Conservation (phyloP, 1,140 invertebrate species). For the Rhopalosiphum padi region DNA sequence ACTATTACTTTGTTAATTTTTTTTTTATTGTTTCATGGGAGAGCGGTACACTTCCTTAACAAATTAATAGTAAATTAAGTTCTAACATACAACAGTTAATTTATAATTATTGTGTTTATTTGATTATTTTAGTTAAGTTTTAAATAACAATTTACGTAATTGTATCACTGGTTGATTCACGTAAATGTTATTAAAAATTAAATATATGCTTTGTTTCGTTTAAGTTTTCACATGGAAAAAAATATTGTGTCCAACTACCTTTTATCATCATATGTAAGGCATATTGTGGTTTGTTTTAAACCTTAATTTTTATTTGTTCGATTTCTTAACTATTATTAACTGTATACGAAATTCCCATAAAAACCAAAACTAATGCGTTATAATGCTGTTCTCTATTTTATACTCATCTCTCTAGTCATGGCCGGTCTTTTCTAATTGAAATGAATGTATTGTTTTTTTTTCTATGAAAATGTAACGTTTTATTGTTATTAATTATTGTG, state of each 20-base stretch:
- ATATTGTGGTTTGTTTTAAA: not conserved
- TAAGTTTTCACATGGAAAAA: slow-evolving; percentile 43
- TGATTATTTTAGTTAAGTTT: slow-evolving; percentile 48
- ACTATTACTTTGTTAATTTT: not conserved
- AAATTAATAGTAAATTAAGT: slow-evolving; percentile 36
- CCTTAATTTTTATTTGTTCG: not conserved
- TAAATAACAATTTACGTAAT: slow-evolving; percentile 43
- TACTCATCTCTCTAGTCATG: slow-evolving; percentile 52
- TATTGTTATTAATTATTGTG: slow-evolving; percentile 52
- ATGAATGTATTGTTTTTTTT: slow-evolving; percentile 49
- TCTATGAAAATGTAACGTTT: slow-evolving; percentile 48
- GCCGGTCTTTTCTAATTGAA: slow-evolving; percentile 20
- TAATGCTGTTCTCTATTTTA: slow-evolving; percentile 22
- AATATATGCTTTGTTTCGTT: slow-evolving; percentile 37
- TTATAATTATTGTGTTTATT: slow-evolving; percentile 9
- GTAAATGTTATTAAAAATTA: slow-evolving; percentile 30
- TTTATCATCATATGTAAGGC: not conserved
- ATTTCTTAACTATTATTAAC: not conserved
- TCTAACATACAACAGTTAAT: slow-evolving; percentile 29
- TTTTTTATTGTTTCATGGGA: not conserved
- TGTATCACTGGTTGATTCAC: slow-evolving; percentile 12
- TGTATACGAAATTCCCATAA: slow-evolving; percentile 26
- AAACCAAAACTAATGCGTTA: not conserved
- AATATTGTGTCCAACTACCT: not conserved
- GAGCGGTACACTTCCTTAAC: not conserved